Base-by-base conservation (phyloP, 2,113 vertebrate genomes). In the Pedionomus torquatus region DNA sequence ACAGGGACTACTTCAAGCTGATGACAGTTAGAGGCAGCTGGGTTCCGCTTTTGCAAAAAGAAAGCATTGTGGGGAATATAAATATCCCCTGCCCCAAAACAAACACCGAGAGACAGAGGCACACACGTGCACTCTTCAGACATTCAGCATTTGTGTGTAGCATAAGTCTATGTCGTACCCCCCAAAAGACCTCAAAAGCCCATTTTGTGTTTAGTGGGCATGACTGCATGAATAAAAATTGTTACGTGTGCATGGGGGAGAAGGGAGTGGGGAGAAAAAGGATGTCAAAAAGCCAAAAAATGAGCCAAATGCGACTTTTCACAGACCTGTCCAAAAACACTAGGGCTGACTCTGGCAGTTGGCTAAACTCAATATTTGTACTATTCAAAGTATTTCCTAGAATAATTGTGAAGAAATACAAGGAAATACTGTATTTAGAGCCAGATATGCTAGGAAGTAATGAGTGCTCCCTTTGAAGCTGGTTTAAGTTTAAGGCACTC, bases 311-410 rank as follows among this genome's bases (percentile, higher is more conserved):
- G 14, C 25, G 77, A 5, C 33, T 81, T 90, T 66, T 66, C 69
- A 88, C n/a, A 74, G 48, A 60, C 74, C 75, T 69, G 31, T n/a
- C 33, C 21, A 92, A 80, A 82, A 84, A 1, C 28, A 17, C 64
- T 74, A 65, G 65, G 23, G 35, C 88, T 94, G 61, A 39, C 46
- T 72, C 71, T 96, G 94, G 93, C 91, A 90, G 64, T 90, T 79
- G 75, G 90, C 95, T 97, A 94, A 96, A 87, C 64, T 91, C 90
- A 96, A 49, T 95, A 92, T 96, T 97, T 97, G 52, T 85, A 75
- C 58, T 93, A 93, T 96, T 94, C 21, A 5, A 97, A 88, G 87
- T 95, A 96, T 97, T 97, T 97, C 92, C 91, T 90, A 33, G 28
- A 35, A 55, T 88, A 93, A 90, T 93, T 89, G 81, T 46, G 68